Evolutionary conservation across 2,888 invertebrate species (phyloP), one percentile per base, ranked within the genome.

Genomic region (Sarcophaga caerulescens): DNA sequence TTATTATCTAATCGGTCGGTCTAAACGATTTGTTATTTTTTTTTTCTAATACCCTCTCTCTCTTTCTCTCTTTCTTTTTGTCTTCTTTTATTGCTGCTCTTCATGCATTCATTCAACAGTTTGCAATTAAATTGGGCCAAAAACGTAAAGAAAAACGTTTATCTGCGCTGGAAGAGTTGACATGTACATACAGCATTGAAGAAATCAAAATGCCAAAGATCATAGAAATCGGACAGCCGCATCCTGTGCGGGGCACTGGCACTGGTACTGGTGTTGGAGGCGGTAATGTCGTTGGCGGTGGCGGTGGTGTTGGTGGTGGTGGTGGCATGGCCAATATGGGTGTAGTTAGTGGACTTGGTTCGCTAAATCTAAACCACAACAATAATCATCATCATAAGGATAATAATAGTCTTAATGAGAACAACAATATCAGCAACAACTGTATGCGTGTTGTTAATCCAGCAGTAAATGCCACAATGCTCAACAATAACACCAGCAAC

Each of bases 111-210:
- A 66, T 10, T 47, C 44, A 25, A 81, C 81, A 94, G 94, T 94
- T 94, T 93, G 94, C 94, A 91, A 94, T 94, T 90, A 94, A 94
- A 92, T 91, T 94, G 92, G 94, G 94, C 88, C 94, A 94, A 90
- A 95, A 94, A 90, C 94, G 94, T 89, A 94, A 94, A 92, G 94
- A 94, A 90, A 94, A 94, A 91, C 94, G 94, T 84, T 92, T 94
- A 87, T 93, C 93, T 84, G 93, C 93, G 57, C 90, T 93, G 79
- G 92, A 93, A 68, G 93, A 93, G 89, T 93, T 94, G 88, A 94
- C 94, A 80, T 94, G 94, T 89, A 91, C 94, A 83, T 91, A 94
- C 89, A 93, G 94, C 90, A 93, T 94, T 92, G 94, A 93, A 88
- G 94, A 94, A 88, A 92, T 92, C 83, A 94, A 94, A 92, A 91